Evolutionary conservation across 2,797 vertebrate genomes (phyloP).

Genomic region (Artibeus lituratus): DNA sequence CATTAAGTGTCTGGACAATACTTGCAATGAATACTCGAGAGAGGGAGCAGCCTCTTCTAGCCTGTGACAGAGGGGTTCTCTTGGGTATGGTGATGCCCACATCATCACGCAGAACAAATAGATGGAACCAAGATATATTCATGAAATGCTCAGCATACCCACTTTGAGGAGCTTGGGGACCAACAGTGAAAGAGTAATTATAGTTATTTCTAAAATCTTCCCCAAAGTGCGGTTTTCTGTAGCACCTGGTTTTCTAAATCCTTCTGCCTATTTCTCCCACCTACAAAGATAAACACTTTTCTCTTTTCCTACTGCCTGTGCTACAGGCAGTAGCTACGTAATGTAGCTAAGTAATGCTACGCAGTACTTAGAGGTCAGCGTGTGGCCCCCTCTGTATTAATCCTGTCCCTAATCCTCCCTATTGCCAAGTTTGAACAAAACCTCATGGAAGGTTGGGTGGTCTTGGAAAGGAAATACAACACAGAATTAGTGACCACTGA

Average conservation of each 20-base stretch:
- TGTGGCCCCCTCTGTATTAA: background rate
- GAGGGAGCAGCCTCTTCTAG: background rate
- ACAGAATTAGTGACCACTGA: background rate
- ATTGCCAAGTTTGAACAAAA: background rate
- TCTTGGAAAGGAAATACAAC: background rate
- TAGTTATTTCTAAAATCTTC: background rate
- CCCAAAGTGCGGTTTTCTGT: background rate
- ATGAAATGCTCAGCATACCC: background rate
- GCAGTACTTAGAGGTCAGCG: background rate
- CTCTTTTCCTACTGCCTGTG: background rate
- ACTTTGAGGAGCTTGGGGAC: background rate
- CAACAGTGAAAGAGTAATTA: background rate
- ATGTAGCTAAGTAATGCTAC: too few relatives aligned
- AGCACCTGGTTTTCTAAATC: background rate
- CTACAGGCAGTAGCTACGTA: too few relatives aligned
- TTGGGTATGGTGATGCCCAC: background rate
- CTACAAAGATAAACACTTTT: background rate
- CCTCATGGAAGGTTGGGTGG: background rate
- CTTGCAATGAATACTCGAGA: background rate
- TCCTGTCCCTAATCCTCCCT: background rate
- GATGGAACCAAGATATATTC: background rate
- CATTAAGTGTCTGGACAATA: background rate
- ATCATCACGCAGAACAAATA: background rate
- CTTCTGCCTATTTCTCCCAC: background rate
- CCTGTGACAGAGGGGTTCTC: background rate